These are phyloP conservation scores for Hypanus sabinus DNA, from an alignment of 2,113 vertebrate species.

Conservation along the genomic window DNA sequence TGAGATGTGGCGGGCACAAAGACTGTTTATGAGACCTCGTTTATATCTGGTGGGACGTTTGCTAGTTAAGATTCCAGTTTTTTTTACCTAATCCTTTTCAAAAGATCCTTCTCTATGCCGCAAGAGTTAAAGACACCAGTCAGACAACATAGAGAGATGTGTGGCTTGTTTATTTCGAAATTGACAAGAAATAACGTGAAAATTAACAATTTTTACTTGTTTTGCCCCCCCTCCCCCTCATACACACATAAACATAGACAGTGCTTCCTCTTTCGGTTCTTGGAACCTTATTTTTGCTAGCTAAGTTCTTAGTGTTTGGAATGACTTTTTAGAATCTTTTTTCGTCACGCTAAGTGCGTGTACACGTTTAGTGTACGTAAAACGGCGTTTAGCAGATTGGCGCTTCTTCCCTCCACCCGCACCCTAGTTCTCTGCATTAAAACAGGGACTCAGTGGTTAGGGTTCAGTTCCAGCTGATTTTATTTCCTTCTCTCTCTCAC, in stretches of 20 bases:
- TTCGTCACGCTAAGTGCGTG: constrained; percentile 20
- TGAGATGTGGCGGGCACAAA: not conserved
- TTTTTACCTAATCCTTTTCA: not conserved
- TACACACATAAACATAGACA: constrained; percentile 26
- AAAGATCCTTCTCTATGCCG: constrained; percentile 19
- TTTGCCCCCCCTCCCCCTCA: not conserved
- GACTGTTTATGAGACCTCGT: not conserved
- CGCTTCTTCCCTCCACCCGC: not conserved
- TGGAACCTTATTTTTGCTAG: constrained; percentile 24
- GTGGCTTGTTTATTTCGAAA: constrained; percentile 36
- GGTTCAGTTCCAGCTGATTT: constrained; percentile 99
- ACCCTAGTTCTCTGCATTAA: constrained; percentile 32
- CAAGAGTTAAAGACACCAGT: constrained; percentile 26
- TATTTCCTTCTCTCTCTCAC: constrained; percentile 97
- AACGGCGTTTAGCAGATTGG: constrained; percentile 1
- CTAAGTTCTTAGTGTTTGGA: constrained; percentile 25
- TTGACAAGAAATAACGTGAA: constrained; percentile 33
- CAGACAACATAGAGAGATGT: constrained; percentile 32
- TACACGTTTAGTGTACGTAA: constrained; percentile 25
- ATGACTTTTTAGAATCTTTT: not conserved
- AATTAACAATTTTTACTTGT: constrained; percentile 8
- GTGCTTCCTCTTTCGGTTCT: constrained; percentile 18
- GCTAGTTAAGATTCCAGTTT: not conserved
- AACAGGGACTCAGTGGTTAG: constrained; percentile 53
- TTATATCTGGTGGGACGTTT: not conserved